Base-by-base conservation (phyloP, 2,888 invertebrate genomes). In the Cryptops parisi region DNA sequence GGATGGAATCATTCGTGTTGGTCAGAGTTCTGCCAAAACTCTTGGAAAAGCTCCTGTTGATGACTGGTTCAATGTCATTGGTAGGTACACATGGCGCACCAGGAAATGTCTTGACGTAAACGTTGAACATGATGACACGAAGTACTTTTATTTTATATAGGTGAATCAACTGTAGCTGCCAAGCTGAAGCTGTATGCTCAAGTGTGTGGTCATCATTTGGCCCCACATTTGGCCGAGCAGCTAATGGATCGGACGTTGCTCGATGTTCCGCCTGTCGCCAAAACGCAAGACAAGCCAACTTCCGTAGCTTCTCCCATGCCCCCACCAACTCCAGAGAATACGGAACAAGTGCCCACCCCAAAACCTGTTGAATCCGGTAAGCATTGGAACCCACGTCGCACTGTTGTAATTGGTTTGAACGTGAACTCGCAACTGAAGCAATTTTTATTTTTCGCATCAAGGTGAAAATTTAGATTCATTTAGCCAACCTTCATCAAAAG, bases 181-280 rank as follows among this genome's bases (percentile, higher is more conserved):
- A 82, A 88, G 71, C 74, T 96, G 63, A 81, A 84, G 63, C 75
- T 90, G 44, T 94, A 94, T 72, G 88, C 90, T 44, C 80, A 84
- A 74, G 76, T 82, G 58, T 79, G 83, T 65, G 78, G 81, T 62
- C 78, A 84, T 69, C 79, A 81, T 64, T 68, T 87, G 62, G 82
- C 81, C 19, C 84, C 85, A 0, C 81, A 82, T 66, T 72, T 87
- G 47, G 79, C 79, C 50, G 79, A 80, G 61, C 78, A 84, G 60
- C 79, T 82, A 41, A 76, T 80, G 68, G 85, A 86, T 65, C 79
- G 80, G 62, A 80, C 79, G 47, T 69, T 84, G 43, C 71, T 84
- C 53, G 82, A 84, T 67, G 77, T 78, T 25, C 58, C 59, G 19
- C 49, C 41, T 41, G 48, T 43, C 45, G 55, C 56, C 55, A 58